These are phyloP conservation scores for Boloria euphrosyne DNA, from an alignment of 2,888 invertebrate species.

Conservation along the genomic window DNA sequence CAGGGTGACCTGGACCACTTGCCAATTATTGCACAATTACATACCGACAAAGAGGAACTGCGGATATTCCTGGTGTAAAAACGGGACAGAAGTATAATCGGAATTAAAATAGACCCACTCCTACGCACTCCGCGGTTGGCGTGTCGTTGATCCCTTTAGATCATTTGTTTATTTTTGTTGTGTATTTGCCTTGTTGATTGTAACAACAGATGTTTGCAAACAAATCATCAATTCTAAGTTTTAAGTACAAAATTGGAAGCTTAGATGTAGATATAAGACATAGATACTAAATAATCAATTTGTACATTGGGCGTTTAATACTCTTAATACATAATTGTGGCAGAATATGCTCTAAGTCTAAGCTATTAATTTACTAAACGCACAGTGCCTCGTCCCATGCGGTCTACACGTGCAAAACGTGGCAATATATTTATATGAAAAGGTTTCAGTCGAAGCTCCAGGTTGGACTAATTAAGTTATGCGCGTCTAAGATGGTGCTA, in stretches of 20 bases:
- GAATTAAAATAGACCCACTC: conserved; percentile 73
- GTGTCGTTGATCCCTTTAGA: conserved; percentile 76
- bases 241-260: neutral
- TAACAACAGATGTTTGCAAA: conserved; percentile 13
- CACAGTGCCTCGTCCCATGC: neutral
- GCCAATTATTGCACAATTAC: conserved; percentile 77
- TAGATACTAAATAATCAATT: too few species aligned
- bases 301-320: too few species aligned
- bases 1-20: conserved; percentile 56
- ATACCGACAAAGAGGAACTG: conserved; percentile 49
- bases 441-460: conserved; percentile 31
- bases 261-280: too few species aligned
- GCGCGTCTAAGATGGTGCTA: conserved; percentile 28
- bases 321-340: too few species aligned
- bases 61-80: conserved; percentile 35
- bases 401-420: conserved; percentile 19
- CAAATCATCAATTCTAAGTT: neutral
- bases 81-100: conserved; percentile 57
- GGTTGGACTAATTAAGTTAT: conserved; percentile 35
- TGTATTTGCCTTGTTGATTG: conserved; percentile 25
- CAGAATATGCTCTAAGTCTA: too few species aligned
- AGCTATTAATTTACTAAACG: neutral
- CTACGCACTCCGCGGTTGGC: conserved; percentile 64
- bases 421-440: conserved; percentile 20
- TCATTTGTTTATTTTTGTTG: conserved; percentile 57